Evolutionary conservation across 2,113 vertebrate genomes (phyloP).

Genomic region (Amazona guildingii): DNA sequence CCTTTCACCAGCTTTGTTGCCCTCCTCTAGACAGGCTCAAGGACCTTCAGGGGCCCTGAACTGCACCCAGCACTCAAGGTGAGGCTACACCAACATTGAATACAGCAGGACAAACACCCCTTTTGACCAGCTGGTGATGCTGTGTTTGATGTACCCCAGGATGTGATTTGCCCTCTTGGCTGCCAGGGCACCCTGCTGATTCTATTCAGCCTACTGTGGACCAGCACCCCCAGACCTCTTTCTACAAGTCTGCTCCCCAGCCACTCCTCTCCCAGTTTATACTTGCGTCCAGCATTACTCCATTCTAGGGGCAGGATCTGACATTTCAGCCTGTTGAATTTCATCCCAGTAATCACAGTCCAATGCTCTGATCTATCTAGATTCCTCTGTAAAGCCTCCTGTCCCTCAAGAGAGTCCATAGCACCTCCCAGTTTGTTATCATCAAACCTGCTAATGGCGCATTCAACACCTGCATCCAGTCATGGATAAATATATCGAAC

Average conservation of each 20-base stretch:
- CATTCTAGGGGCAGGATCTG: neutral
- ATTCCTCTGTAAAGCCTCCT: neutral
- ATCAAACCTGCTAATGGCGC: neutral
- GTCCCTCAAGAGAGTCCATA: neutral
- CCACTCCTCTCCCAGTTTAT: neutral
- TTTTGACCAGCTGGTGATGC: neutral
- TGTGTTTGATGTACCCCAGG: neutral
- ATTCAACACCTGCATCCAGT: neutral
- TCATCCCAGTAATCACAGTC: neutral
- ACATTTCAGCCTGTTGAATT: neutral
- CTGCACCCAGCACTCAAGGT: neutral
- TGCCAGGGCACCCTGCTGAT: neutral
- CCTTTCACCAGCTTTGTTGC: neutral
- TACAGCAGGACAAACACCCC: neutral
- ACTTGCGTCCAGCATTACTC: neutral
- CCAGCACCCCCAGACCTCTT: neutral
- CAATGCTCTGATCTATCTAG: neutral
- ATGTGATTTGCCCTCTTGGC: neutral
- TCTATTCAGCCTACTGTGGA: neutral
- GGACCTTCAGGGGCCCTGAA: neutral
- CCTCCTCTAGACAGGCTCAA: neutral
- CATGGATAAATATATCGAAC: fast-evolving
- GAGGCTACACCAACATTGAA: neutral
- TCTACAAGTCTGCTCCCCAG: neutral
- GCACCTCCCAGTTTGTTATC: neutral